These are phyloP conservation scores for Thysanoteuthis rhombus DNA, from an alignment of 2,888 invertebrate genomes.

Conservation along the genomic window DNA sequence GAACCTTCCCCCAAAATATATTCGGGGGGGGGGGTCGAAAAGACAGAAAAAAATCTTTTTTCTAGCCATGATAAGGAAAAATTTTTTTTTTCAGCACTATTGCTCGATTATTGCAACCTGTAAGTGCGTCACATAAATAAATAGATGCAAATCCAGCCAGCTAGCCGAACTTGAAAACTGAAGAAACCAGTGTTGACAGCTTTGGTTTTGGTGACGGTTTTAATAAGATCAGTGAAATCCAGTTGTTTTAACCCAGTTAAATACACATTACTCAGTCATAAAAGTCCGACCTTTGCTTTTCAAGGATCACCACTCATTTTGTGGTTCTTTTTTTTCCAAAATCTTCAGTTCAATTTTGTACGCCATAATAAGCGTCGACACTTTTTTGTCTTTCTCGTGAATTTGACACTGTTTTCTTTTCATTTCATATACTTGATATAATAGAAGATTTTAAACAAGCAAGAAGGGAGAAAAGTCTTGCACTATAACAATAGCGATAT, in stretches of 20 bases:
- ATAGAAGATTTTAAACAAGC: neutral
- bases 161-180: no score
- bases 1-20: no score
- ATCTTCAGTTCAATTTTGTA: neutral
- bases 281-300: neutral
- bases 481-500: conserved; percentile 12
- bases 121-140: no score
- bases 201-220: no score
- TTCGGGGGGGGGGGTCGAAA: no score
- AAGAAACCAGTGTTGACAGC: no score
- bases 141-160: no score
- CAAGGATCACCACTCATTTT: neutral
- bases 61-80: no score
- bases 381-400: neutral
- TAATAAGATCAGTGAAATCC: neutral
- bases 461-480: neutral
- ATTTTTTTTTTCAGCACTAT: no score
- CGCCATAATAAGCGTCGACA: neutral
- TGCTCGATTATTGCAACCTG: no score
- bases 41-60: no score
- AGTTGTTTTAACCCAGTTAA: neutral
- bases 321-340: neutral
- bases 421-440: conserved; percentile 12
- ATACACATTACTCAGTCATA: neutral
- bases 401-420: conserved; percentile 12